Percentiles rank a stretch among this genome's conserved stretches.
Conservation (phyloP, 2,888 invertebrate genomes). For the Uropetala carovei region DNA sequence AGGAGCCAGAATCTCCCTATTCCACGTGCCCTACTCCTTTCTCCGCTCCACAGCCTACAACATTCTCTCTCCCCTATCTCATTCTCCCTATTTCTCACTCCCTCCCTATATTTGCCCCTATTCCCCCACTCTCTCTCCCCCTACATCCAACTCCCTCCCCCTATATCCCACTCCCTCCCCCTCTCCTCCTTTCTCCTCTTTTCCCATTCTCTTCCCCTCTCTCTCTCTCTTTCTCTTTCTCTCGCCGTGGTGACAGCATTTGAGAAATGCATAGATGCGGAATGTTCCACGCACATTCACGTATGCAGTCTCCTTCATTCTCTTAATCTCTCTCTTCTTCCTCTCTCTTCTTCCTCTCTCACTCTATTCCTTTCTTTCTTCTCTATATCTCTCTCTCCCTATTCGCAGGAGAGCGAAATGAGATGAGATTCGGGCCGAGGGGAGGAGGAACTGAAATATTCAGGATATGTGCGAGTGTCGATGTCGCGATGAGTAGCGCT, state of each 20-base stretch:
- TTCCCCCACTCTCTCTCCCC: neutral
- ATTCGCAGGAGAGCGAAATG: neutral
- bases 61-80: neutral
- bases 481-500: slow-evolving; percentile 1
- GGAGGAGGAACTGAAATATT: slow-evolving; percentile 23
- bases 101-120: too few species aligned
- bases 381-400: neutral
- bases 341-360: neutral
- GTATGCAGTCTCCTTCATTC: too few species aligned
- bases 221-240: too few species aligned
- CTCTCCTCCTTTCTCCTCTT: neutral
- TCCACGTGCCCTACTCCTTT: too few species aligned
- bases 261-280: too few species aligned
- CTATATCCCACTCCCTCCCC: too few species aligned
- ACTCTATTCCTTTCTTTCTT: neutral
- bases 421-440: neutral
- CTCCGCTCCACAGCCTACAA: neutral
- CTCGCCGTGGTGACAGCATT: too few species aligned
- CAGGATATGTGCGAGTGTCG: slow-evolving; percentile 36
- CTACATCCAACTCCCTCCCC: too few species aligned
- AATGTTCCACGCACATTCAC: too few species aligned
- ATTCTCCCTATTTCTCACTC: too few species aligned
- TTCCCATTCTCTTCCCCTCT: neutral
- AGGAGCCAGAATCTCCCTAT: too few species aligned
- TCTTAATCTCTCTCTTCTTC: too few species aligned